Evolutionary conservation across 2,888 invertebrate species (phyloP).

Genomic region (Thera britannica): DNA sequence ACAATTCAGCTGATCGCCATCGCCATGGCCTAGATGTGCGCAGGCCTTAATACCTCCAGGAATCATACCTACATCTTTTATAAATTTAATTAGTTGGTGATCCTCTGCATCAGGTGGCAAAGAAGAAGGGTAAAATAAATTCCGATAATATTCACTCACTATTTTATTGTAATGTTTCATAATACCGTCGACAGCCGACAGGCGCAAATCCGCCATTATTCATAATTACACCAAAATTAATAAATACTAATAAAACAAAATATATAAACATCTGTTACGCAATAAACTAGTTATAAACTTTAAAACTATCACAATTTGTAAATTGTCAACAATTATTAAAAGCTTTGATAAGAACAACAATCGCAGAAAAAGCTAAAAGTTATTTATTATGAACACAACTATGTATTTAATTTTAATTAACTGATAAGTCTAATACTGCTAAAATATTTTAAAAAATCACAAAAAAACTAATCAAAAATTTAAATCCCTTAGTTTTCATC

Average conservation of each 20-base stretch:
- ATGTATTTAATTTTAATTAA: constrained; percentile 30
- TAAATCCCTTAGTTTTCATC: constrained; percentile 46
- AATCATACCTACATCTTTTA: background rate
- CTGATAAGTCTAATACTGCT: constrained; percentile 63
- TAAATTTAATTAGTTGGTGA: no score
- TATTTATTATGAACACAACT: constrained; percentile 36
- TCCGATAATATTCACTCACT: constrained; percentile 64
- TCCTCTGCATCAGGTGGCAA: background rate
- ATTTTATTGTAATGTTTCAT: constrained; percentile 84
- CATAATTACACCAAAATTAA: constrained; percentile 48
- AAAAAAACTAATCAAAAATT: constrained; percentile 39
- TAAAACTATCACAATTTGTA: constrained; percentile 56
- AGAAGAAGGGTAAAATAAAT: constrained; percentile 34
- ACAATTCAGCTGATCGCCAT: no score
- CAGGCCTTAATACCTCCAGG: no score
- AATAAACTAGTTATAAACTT: constrained; percentile 47
- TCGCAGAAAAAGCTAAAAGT: constrained; percentile 45
- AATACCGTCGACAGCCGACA: constrained; percentile 71
- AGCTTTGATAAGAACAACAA: constrained; percentile 75
- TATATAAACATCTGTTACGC: constrained; percentile 44
- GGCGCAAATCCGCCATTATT: constrained; percentile 61
- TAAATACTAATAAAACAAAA: constrained; percentile 37
- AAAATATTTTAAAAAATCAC: constrained; percentile 57
- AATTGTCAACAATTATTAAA: constrained; percentile 76
- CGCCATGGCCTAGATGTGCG: no score